Base-by-base conservation (phyloP, 2,888 invertebrate genomes). In the Conistra vaccinii region DNA sequence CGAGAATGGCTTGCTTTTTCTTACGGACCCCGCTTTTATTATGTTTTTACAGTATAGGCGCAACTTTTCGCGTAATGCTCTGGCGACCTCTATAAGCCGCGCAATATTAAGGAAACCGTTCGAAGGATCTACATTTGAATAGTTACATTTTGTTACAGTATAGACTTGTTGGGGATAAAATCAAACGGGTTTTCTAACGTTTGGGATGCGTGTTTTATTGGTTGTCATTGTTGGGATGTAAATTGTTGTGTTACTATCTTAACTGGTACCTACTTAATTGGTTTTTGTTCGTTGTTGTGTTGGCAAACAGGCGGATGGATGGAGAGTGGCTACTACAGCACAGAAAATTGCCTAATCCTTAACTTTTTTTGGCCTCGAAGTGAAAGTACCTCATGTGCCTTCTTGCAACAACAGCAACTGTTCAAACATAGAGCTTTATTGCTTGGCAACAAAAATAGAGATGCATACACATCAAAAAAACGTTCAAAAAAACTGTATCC, bases 11-110 rank as follows among this genome's bases (percentile, higher is more conserved):
- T 80, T 82, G 84, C 85, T 87, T 89, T 86, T 86, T 86, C 84
- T 88, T 86, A 84, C 84, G 53, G 70, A 75, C 81, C 80, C 71
- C 73, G 79, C 69, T 86, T 90, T 90, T 89, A 88, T 89, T 90
- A 88, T 89, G 87, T 91, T 89, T 87, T 89, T 88, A 85, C 82
- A 84, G 82, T 88, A 83, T 85, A 86, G 84, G 84, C 81, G 87
- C 85, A 89, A 91, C 90, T 89, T 87, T 81, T 85, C 85, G 74
- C 81, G 81, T 87, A 85, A 89, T 88, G 80, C 77, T 82, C 58
- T 73, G 76, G 87, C 89, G 89, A 90, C 91, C 91, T 90, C 89
- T 85, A 84, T 89, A 90, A 91, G 90, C 90, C 83, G 76, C 70
- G 86, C 84, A 84, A 90, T 90, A 89, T 88, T 88, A 87, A 80